Evolutionary conservation across 1,140 invertebrate genomes (phyloP).

Genomic region (Drusus annulatus): DNA sequence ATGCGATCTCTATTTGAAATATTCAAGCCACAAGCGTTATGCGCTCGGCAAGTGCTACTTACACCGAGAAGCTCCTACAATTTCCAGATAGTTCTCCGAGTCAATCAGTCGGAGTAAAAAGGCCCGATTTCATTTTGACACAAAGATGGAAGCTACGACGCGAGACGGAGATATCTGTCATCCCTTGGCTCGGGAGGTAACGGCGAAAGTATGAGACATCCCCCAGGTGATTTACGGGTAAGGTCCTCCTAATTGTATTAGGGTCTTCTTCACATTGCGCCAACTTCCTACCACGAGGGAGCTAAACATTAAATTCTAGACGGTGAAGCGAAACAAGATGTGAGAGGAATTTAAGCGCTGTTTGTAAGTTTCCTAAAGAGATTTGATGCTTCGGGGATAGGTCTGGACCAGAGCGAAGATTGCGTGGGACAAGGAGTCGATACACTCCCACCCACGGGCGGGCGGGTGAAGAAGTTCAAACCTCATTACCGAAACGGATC

Average conservation of each 20-base stretch:
- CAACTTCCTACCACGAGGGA: not conserved
- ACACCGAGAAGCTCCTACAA: not conserved
- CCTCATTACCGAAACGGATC: not conserved
- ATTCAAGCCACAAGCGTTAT: constrained; percentile 4
- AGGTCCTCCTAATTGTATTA: constrained; percentile 30
- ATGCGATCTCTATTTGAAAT: constrained; percentile 16
- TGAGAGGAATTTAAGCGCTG: constrained; percentile 17
- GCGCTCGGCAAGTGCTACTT: not conserved
- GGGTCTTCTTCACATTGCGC: constrained; percentile 16
- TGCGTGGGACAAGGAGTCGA: constrained; percentile 1
- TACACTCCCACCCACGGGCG: not conserved
- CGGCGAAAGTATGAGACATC: not conserved
- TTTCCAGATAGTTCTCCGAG: no score
- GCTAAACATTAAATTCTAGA: constrained; percentile 15
- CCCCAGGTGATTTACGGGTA: constrained; percentile 13
- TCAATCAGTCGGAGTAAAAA: not conserved
- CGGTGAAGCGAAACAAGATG: constrained; percentile 14
- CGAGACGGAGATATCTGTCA: not conserved
- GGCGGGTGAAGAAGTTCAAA: not conserved
- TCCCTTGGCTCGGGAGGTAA: not conserved
- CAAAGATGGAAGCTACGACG: not conserved
- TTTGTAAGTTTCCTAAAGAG: constrained; percentile 19
- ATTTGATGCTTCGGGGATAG: not conserved
- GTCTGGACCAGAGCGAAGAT: not conserved
- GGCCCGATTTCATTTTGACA: no score